phyloP scores from a whole-genome alignment of 2,113 vertebrate species.

The Rhodinocichla rosea region DNA sequence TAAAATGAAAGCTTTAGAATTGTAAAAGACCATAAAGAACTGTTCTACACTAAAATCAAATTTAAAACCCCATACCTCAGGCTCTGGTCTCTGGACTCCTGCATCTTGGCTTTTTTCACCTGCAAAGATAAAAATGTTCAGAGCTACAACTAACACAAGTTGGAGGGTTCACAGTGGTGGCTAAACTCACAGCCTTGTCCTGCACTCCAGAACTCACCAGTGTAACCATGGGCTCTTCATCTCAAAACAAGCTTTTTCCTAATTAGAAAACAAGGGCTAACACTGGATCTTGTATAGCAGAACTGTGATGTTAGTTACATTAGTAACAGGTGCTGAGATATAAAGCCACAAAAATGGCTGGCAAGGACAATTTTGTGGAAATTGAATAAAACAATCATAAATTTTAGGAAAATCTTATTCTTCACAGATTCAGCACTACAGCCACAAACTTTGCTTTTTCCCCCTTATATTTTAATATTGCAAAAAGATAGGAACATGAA shows the following conservation, averaged over 20 bases:
- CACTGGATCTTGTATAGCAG: background rate
- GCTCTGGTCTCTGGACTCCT: constrained; percentile 75
- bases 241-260: background rate
- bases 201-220: background rate
- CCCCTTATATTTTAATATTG: background rate
- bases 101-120: constrained; percentile 84
- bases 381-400: background rate
- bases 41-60: background rate
- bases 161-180: background rate
- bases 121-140: constrained; percentile 51
- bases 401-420: background rate
- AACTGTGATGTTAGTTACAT: background rate
- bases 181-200: background rate
- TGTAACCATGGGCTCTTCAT: background rate
- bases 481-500: background rate
- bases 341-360: background rate
- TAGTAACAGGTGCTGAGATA: background rate
- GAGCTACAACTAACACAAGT: background rate
- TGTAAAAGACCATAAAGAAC: background rate
- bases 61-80: constrained; percentile 66
- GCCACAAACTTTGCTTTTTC: background rate
- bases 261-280: background rate
- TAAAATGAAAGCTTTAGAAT: background rate
- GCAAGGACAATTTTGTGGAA: background rate
- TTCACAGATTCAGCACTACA: background rate